Base-by-base conservation (phyloP, 2,113 vertebrate species). In the Rynchops niger region DNA sequence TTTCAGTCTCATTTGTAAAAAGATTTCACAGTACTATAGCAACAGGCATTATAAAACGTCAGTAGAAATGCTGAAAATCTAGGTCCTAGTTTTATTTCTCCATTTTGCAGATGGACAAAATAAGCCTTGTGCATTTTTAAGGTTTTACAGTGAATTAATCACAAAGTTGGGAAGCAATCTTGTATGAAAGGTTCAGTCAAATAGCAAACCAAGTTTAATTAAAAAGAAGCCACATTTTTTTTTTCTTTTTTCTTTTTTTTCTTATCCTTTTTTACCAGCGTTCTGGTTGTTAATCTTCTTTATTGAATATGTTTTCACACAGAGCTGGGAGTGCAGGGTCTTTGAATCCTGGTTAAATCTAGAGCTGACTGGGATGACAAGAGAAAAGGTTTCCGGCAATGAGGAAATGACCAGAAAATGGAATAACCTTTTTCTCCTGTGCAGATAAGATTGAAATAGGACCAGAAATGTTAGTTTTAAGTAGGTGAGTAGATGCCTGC, bases 1-100 rank as follows among this genome's bases (percentile, higher is more conserved):
- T 92, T 95, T 95, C 86, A 89, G 43, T 38, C n/a, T 95, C 70
- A 93, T 96, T 93, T 93, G 73, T 91, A 49, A 82, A 86, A 92
- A 45, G 69, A 69, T 89, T 86, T 76, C 80, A 82, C 62, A 96
- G 56, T 49, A 82, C 86, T 95, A 67, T 93, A 91, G 88, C 86
- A 95, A 90, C 88, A 92, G 70, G 26, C 86, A 38, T 89, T 89
- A 86, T 53, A 76, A 94, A 93, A 91, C 72, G 72, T 86, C 22
- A 1, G 65, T 59, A 63, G 90, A 79, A 86, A 59, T 61, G 69
- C n/a, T 86, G 82, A 78, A 92, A 92, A 84, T 72, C 21, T 5
- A 50, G 27, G 18, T 81, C 47, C 52, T 76, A 10, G 26, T 95
- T 95, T 86, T 81, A 94, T 71, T 95, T 92, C 86, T 91, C 15